phyloP scores from a whole-genome alignment of 2,888 invertebrate genomes.

The Orthosia cruda region DNA sequence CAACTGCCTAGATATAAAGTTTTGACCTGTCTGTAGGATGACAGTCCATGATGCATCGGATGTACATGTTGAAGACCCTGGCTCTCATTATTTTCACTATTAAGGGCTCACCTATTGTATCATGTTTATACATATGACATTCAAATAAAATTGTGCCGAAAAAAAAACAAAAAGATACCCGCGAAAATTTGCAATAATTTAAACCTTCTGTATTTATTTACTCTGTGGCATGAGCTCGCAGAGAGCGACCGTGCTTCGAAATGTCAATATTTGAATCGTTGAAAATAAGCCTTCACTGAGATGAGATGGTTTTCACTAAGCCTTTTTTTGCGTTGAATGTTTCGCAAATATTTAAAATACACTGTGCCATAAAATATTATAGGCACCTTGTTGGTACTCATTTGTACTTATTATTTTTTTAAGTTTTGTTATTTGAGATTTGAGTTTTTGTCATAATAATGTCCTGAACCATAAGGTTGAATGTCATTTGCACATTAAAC shows the following conservation, averaged over 20 bases:
- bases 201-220: slow-evolving; percentile 26
- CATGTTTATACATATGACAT: too few relatives aligned
- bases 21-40: too few relatives aligned
- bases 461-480: too few relatives aligned
- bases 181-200: not conserved
- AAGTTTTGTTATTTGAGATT: not conserved
- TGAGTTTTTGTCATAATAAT: too few relatives aligned
- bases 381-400: not conserved
- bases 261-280: slow-evolving; percentile 61
- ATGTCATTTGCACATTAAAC: too few relatives aligned
- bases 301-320: slow-evolving; percentile 39
- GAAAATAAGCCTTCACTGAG: slow-evolving; percentile 49
- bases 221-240: not conserved
- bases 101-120: too few relatives aligned
- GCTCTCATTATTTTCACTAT: too few relatives aligned
- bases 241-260: slow-evolving; percentile 23
- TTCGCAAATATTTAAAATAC: slow-evolving; percentile 30
- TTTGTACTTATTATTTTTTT: not conserved
- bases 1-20: too few relatives aligned
- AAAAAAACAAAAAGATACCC: too few relatives aligned
- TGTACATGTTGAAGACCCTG: too few relatives aligned
- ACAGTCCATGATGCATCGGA: too few relatives aligned
- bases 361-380: slow-evolving; percentile 5
- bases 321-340: slow-evolving; percentile 18
- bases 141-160: too few relatives aligned